Evolutionary conservation across 2,797 vertebrate species (phyloP).

Genomic region (Pteropus rufus): DNA sequence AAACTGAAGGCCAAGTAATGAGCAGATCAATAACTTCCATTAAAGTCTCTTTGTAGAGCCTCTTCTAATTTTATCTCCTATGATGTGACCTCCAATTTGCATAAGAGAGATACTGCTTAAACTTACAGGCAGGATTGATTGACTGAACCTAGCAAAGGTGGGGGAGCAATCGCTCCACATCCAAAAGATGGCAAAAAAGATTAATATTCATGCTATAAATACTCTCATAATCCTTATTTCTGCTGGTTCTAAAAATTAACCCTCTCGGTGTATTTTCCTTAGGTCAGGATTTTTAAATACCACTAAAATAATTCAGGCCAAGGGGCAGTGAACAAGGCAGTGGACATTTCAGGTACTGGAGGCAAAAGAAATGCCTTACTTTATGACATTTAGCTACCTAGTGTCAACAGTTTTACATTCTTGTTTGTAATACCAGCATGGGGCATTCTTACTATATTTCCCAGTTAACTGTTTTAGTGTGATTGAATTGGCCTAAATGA

Average conservation of each 20-base stretch:
- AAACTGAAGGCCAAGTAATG: slow-evolving; percentile 54
- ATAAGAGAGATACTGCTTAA: slow-evolving; percentile 52
- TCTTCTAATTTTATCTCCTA: slow-evolving; percentile 65
- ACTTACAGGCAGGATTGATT: slow-evolving; percentile 35
- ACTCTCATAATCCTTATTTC: slow-evolving; percentile 18
- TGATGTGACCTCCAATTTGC: slow-evolving; percentile 61
- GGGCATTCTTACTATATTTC: neutral
- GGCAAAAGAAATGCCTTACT: neutral
- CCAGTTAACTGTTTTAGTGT: neutral
- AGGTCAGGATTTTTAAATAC: slow-evolving; percentile 25
- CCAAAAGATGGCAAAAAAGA: slow-evolving; percentile 31
- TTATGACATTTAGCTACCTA: neutral
- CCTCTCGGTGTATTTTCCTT: neutral
- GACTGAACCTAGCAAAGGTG: slow-evolving; percentile 38
- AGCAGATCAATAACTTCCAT: slow-evolving; percentile 66
- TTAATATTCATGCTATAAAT: slow-evolving; percentile 52
- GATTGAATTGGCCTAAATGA: neutral
- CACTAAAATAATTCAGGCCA: neutral
- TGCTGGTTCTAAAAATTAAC: slow-evolving; percentile 27
- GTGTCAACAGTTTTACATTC: neutral
- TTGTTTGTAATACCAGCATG: neutral
- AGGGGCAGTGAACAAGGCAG: neutral
- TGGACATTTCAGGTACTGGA: neutral
- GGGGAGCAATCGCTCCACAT: neutral
- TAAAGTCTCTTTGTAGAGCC: slow-evolving; percentile 51